Evolutionary conservation across 2,113 vertebrate species (phyloP).

Genomic region (Camelus bactrianus): DNA sequence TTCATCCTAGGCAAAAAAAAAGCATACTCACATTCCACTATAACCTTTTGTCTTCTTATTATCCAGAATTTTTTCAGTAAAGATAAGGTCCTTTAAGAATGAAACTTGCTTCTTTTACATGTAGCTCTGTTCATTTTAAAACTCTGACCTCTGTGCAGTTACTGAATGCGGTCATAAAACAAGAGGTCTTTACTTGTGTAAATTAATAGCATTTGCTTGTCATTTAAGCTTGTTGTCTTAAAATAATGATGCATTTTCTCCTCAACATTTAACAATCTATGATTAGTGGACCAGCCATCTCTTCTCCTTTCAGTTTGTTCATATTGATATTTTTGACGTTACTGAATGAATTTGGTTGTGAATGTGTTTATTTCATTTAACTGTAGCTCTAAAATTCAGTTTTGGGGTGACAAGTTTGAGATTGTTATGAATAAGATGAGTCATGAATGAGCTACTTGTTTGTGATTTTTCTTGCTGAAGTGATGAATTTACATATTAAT

Average conservation of each 20-base stretch:
- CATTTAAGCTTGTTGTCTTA: constrained; percentile 39
- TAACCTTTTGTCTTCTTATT: constrained; percentile 59
- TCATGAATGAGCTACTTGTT: constrained; percentile 78
- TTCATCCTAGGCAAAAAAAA: constrained; percentile 27
- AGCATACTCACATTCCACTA: not conserved
- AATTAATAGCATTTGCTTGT: constrained; percentile 41
- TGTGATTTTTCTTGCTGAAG: constrained; percentile 66
- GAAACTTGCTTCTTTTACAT: not conserved
- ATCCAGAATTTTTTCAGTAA: constrained; percentile 61
- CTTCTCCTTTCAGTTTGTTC: not conserved
- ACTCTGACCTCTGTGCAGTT: not conserved
- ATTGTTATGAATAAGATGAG: constrained; percentile 70
- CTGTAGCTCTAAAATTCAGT: constrained; percentile 52
- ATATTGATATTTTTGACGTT: constrained; percentile 33
- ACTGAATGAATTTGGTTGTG: constrained; percentile 52
- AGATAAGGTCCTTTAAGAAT: constrained; percentile 64
- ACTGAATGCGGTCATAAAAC: not conserved
- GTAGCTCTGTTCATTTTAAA: constrained; percentile 55
- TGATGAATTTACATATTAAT: constrained; percentile 74
- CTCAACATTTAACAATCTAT: not conserved
- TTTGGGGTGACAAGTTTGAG: constrained; percentile 63
- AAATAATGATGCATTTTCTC: constrained; percentile 36
- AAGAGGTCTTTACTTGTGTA: not conserved
- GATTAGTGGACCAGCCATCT: constrained; percentile 3
- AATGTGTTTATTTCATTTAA: constrained; percentile 65